Base-by-base conservation (phyloP, 1,140 invertebrate genomes). In the Hycleus phaleratus region DNA sequence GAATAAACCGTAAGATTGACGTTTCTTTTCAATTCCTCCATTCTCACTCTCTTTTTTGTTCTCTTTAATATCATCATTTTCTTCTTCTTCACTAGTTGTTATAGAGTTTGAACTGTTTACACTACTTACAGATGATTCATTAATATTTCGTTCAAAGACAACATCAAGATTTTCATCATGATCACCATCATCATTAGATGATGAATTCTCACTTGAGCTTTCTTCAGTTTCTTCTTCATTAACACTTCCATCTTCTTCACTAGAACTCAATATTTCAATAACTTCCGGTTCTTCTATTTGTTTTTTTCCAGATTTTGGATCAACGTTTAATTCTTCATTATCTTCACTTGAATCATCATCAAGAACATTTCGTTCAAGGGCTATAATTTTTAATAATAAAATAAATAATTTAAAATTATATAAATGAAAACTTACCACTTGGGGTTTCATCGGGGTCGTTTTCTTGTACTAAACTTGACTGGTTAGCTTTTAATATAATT, bases 191-290 rank as follows among this genome's bases (percentile, higher is more conserved):
- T 18, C 18, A 18, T 18, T 18, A 18, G 18, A 18, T 11, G 26
- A 24, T 9, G 24, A 46, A 18, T 18, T 9, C 5, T 32, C 38
- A 6, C 6, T n/a, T 26, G 25, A 32, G 12, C 10, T 11, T 32
- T 32, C 32, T 7, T 32, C 32, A 6, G 42, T 44, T 38, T 39
- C 8, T 56, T n/a, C n/a, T 38, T 26, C 18, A 6, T 38, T 24
- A 40, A 32, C 9, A 46, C 49, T 26, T 42, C 9, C 46, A 45
- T 47, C 24, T 43, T 52, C 42, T 3, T 62, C 57, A 44, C 61
- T 63, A 12, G 58, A 60, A 24, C 42, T 53, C 6, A 11, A 18
- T 39, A 63, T 60, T 46, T 56, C 53, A 10, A 63, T 63, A 24
- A 57, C 46, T 6, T 55, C 51, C 5, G 51, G 40, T 39, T 46